Evolutionary conservation across 1,140 invertebrate species (phyloP).

Genomic region (Muscidifurax raptorellus): DNA sequence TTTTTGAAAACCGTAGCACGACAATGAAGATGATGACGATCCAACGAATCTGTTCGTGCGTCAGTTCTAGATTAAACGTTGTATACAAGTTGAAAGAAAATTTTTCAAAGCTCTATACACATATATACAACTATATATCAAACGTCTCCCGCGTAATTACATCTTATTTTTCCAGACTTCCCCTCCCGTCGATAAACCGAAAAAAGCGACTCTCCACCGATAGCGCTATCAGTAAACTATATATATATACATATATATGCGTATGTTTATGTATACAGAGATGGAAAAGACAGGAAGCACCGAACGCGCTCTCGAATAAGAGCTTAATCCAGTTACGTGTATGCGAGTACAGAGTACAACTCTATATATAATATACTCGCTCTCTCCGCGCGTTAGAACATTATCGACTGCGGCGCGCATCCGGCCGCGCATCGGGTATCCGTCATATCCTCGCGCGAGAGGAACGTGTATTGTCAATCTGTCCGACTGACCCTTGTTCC

Average conservation of each 20-base stretch:
- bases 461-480: neutral
- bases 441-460: neutral
- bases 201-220: neutral
- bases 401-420: neutral
- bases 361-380: neutral
- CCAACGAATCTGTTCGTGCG: no score
- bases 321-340: neutral
- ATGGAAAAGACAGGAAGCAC: neutral
- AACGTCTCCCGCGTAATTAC: neutral
- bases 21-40: neutral
- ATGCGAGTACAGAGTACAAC: neutral
- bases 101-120: no score
- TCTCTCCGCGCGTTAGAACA: neutral
- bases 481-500: conserved; percentile 27
- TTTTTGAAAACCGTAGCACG: neutral
- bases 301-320: neutral
- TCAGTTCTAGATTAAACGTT: no score
- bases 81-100: no score
- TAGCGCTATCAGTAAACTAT: no score
- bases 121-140: neutral
- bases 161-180: neutral
- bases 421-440: neutral
- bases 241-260: neutral
- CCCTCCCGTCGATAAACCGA: neutral
- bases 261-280: neutral